Percentiles rank a stretch among this genome's conserved stretches.
Evolutionary conservation across 2,888 invertebrate species (phyloP).

Genomic region (Meiosimyza decipiens): DNA sequence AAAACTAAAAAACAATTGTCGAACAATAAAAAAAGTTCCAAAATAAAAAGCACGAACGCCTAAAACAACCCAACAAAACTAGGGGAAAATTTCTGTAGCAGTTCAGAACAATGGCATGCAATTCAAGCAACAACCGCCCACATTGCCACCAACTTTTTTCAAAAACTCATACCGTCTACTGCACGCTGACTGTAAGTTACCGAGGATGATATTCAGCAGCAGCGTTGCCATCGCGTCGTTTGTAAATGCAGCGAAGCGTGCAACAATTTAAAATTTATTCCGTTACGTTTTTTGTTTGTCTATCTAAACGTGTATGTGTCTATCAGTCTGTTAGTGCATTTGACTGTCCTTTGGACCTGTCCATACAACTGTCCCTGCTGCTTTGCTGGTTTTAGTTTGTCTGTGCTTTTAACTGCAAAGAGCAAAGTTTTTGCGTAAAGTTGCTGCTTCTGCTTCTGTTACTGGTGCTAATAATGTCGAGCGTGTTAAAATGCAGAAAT

Average conservation of each 20-base stretch:
- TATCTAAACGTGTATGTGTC: not conserved
- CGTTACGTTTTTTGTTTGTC: conserved; percentile 16
- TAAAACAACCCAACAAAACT: not conserved
- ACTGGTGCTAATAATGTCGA: conserved; percentile 31
- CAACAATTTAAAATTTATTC: conserved; percentile 29
- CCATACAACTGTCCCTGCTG: not conserved
- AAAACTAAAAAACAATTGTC: not conserved
- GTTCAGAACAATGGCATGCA: not conserved
- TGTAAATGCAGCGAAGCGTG: conserved; percentile 23
- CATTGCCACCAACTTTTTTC: not conserved
- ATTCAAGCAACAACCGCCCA: not conserved
- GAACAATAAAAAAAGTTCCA: not conserved
- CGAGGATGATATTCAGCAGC: conserved; percentile 6
- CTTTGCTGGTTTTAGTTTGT: not conserved
- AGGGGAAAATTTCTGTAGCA: not conserved
- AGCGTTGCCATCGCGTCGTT: not conserved
- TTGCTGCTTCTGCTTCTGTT: conserved; percentile 4
- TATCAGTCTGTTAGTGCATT: conserved; percentile 12
- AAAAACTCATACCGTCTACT: not conserved
- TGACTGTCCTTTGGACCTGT: not conserved
- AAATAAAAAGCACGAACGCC: not conserved
- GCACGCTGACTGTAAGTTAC: not conserved
- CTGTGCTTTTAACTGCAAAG: conserved; percentile 5
- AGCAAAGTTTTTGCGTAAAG: conserved; percentile 28
- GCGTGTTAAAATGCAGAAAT: conserved; percentile 33